Conservation (phyloP, 2,797 vertebrate genomes). For the Enteromius anoplus region DNA sequence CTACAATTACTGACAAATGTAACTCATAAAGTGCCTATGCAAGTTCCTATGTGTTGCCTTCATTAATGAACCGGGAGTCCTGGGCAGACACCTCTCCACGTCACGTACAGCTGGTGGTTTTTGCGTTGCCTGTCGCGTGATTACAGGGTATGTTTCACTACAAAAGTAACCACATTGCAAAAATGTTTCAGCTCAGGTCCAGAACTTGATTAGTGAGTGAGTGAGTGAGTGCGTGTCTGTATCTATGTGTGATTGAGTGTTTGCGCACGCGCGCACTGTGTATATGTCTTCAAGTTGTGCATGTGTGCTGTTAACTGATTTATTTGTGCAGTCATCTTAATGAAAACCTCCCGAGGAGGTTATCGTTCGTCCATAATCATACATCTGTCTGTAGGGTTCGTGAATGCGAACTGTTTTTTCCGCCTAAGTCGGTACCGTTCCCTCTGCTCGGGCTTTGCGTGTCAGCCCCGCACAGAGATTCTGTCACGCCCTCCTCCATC, state of each 20-base stretch:
- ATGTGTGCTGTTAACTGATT: slow-evolving; percentile 69
- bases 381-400: slow-evolving; percentile 98
- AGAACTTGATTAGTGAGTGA: slow-evolving; percentile 49
- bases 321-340: slow-evolving; percentile 62
- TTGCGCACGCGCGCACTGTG: slow-evolving; percentile 32
- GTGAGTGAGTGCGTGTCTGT: slow-evolving; percentile 17
- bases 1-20: slow-evolving; percentile 72
- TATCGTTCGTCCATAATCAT: slow-evolving; percentile 76
- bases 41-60: slow-evolving; percentile 69
- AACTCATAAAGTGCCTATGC: slow-evolving; percentile 85
- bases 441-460: slow-evolving; percentile 90
- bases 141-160: slow-evolving; percentile 58
- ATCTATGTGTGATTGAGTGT: slow-evolving; percentile 31
- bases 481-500: slow-evolving; percentile 98
- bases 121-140: slow-evolving; percentile 52
- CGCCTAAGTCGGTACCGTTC: slow-evolving; percentile 91
- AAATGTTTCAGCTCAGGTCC: slow-evolving; percentile 60
- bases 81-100: slow-evolving; percentile 54
- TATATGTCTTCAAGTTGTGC: slow-evolving; percentile 57
- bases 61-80: slow-evolving; percentile 42
- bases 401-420: slow-evolving; percentile 91
- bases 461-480: slow-evolving; percentile 93
- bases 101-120: slow-evolving; percentile 62
- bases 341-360: slow-evolving; percentile 49
- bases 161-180: slow-evolving; percentile 60